Evolutionary conservation across 2,888 invertebrate genomes (phyloP).

Genomic region (Tinea pellionella): DNA sequence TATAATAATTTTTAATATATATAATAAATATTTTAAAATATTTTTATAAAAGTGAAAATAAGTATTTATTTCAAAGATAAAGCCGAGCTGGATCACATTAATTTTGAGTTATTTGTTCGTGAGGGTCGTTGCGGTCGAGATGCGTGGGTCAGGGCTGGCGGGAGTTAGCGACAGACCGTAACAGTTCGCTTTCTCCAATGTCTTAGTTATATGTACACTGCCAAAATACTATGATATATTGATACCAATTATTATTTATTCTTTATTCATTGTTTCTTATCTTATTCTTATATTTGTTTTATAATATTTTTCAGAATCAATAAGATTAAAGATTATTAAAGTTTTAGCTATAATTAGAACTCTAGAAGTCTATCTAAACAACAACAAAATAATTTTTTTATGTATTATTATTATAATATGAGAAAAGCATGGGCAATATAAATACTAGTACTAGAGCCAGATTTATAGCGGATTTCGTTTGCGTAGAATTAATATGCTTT

Average conservation of each 20-base stretch:
- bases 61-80: background rate
- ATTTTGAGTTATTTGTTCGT: conserved; percentile 1
- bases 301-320: too few species aligned
- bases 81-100: conserved; percentile 1
- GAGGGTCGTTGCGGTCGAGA: conserved; percentile 9
- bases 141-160: background rate
- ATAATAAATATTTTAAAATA: too few species aligned
- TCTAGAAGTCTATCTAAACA: too few species aligned
- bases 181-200: conserved; percentile 4
- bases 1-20: background rate
- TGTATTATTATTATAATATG: too few species aligned
- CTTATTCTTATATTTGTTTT: background rate
- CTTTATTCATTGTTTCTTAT: background rate
- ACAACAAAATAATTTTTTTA: too few species aligned
- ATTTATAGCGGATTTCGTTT: too few species aligned
- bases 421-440: too few species aligned
- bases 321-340: too few species aligned
- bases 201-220: background rate
- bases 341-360: too few species aligned
- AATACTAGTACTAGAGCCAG: too few species aligned
- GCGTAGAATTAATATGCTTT: too few species aligned
- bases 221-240: background rate
- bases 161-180: conserved; percentile 8
- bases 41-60: background rate
- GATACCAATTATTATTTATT: background rate